Conservation (phyloP, 2,888 invertebrate species). For the Schrankia costaestrigalis region DNA sequence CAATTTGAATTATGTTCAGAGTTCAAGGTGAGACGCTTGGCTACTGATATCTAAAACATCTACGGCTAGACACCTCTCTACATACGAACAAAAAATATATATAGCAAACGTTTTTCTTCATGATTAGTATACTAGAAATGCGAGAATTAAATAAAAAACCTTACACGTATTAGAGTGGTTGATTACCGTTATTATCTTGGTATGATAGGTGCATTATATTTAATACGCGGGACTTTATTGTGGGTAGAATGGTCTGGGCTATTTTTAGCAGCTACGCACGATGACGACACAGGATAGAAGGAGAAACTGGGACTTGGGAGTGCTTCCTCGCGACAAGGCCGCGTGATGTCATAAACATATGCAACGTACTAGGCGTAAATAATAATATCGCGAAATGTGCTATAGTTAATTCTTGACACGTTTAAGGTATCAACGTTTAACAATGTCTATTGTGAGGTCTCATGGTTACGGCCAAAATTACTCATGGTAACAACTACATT, state of each 20-base stretch:
- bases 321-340: constrained; percentile 72
- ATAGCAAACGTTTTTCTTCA: constrained; percentile 22
- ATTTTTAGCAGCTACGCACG: constrained; percentile 55
- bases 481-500: constrained; percentile 22
- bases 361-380: constrained; percentile 48
- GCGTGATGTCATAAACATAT: constrained; percentile 68
- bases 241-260: constrained; percentile 42
- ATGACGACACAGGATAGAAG: constrained; percentile 73
- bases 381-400: constrained; percentile 47
- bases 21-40: constrained; percentile 64
- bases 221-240: constrained; percentile 33
- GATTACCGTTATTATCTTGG: constrained; percentile 35
- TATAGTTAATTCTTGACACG: constrained; percentile 57
- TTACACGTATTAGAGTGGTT: constrained; percentile 34
- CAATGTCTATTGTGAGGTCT: constrained; percentile 42
- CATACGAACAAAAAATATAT: constrained; percentile 36
- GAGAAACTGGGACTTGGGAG: constrained; percentile 66
- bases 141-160: constrained; percentile 37
- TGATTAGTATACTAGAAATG: constrained; percentile 25
- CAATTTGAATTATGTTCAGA: constrained; percentile 51
- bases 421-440: constrained; percentile 50
- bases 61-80: constrained; percentile 27
- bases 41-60: constrained; percentile 31
- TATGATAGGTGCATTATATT: constrained; percentile 22
- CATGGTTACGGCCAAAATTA: constrained; percentile 26